A percentile compares a stretch with the other conserved stretches of the same genome.
Conservation (phyloP, 1,140 invertebrate genomes). For the Anastrepha obliqua region DNA sequence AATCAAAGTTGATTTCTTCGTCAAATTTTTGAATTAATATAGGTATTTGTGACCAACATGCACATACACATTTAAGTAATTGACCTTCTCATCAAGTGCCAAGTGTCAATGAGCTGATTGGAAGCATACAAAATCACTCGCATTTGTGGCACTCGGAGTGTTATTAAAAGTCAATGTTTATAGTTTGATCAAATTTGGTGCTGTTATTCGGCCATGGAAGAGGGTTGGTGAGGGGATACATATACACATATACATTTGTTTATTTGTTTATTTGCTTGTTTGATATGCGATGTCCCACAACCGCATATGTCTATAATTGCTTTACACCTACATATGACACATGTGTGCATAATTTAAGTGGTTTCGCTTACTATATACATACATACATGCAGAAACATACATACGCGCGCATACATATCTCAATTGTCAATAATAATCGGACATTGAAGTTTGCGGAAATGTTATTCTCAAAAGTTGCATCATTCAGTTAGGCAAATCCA, state of each 20-base stretch:
- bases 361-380: neutral
- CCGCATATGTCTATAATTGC: neutral
- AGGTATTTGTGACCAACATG: neutral
- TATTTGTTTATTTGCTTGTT: too few relatives aligned
- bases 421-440: neutral
- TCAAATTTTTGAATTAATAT: neutral
- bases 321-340: neutral
- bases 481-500: neutral
- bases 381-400: neutral
- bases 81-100: constrained; percentile 49
- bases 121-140: neutral
- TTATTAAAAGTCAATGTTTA: constrained; percentile 39
- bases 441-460: neutral
- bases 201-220: neutral
- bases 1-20: neutral
- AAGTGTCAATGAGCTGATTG: constrained; percentile 35
- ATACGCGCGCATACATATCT: neutral
- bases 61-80: neutral
- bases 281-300: neutral
- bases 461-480: neutral
- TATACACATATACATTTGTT: neutral
- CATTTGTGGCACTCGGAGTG: constrained; percentile 22
- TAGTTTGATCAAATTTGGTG: constrained; percentile 18
- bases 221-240: neutral
- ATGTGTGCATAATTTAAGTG: constrained; percentile 16